Percentiles rank a stretch among this genome's conserved stretches.
Conservation (phyloP, 2,888 invertebrate species). For the Coenonympha glycerion region DNA sequence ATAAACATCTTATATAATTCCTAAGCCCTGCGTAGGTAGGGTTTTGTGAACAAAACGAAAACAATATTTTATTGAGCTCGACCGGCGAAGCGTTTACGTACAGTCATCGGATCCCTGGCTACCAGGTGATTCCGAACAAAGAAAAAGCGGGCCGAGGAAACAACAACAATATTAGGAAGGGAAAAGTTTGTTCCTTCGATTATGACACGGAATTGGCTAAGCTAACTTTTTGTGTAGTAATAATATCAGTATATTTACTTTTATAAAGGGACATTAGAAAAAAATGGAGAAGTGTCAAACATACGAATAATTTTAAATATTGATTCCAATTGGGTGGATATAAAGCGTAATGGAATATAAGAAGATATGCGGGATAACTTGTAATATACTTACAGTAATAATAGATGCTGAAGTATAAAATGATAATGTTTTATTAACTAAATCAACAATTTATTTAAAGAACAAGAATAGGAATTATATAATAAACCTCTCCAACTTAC, state of each 20-base stretch:
- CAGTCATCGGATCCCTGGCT: background rate
- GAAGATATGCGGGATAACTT: no score
- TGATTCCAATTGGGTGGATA: no score
- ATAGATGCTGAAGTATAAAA: background rate
- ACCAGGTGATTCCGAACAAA: background rate
- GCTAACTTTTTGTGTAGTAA: background rate
- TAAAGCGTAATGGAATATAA: no score
- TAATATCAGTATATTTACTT: no score
- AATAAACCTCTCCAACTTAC: conserved; percentile 25
- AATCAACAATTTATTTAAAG: conserved; percentile 4
- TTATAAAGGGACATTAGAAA: no score
- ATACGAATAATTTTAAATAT: no score
- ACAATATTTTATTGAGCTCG: background rate
- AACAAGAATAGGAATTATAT: conserved; percentile 17
- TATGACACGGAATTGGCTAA: background rate
- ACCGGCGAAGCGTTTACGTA: background rate
- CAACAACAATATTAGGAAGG: background rate
- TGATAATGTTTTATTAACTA: background rate
- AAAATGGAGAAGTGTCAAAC: no score
- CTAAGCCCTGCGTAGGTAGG: background rate
- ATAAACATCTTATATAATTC: no score
- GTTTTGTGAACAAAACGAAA: background rate
- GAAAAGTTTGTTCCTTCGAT: background rate
- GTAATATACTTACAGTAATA: no score
- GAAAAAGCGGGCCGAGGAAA: background rate